Percentiles rank a stretch among this genome's conserved stretches.
Conservation (phyloP, 2,888 invertebrate species). For the Hylaea fasciaria region DNA sequence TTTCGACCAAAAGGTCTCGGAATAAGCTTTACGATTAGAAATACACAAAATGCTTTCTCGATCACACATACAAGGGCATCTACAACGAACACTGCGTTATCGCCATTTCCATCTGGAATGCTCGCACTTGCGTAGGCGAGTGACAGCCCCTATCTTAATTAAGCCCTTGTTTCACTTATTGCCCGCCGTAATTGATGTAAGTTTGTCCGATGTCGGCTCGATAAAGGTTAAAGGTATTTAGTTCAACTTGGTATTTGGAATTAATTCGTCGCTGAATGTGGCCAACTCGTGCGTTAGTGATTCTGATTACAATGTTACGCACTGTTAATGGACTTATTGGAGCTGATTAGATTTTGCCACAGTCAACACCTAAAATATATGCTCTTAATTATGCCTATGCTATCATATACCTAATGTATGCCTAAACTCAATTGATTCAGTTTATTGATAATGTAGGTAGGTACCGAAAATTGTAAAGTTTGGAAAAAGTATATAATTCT, state of each 20-base stretch:
- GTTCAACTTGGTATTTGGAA: constrained; percentile 58
- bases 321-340: constrained; percentile 15
- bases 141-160: constrained; percentile 69
- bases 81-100: constrained; percentile 16
- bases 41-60: no score
- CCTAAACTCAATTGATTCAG: no score
- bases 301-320: constrained; percentile 44
- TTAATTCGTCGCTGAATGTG: constrained; percentile 57
- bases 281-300: constrained; percentile 56
- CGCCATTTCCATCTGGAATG: constrained; percentile 42
- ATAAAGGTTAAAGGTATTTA: constrained; percentile 71
- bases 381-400: background rate
- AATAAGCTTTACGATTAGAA: no score
- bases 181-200: constrained; percentile 50
- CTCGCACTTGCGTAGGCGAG: constrained; percentile 54
- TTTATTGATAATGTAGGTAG: no score
- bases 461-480: no score
- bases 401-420: no score
- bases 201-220: constrained; percentile 28
- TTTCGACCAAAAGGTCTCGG: no score
- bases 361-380: background rate
- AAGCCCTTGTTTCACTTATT: constrained; percentile 65
- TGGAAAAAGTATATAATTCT: background rate
- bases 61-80: background rate
- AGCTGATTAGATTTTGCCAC: constrained; percentile 4